Base-by-base conservation (phyloP, 2,113 vertebrate species). In the Paedocypris sp. region DNA sequence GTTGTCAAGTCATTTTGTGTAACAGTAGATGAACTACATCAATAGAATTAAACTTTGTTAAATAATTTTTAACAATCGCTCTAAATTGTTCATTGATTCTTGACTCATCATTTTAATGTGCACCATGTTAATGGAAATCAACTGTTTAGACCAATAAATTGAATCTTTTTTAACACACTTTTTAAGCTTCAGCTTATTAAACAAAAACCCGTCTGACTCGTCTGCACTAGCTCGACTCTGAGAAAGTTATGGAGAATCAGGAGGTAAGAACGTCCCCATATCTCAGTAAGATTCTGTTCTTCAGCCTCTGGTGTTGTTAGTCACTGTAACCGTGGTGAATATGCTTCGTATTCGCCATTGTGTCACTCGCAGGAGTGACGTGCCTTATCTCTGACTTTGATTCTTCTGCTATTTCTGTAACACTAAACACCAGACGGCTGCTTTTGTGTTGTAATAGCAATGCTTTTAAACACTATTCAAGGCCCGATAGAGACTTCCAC, bases 131-230 rank as follows among this genome's bases (percentile, higher is more conserved):
- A 90, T 92, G 85, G 83, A 82, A 82, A 84, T 81, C 83, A 76
- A 81, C 83, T 86, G 86, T 88, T 88, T 89, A 90, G 87, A 86
- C 84, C 85, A 91, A 94, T 94, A 93, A 86, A 90, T 90, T 87
- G 90, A 86, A 90, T 89, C 87, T 90, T 88, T 90, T 86, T 89
- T 90, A 93, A 94, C 84, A 67, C 85, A 92, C 87, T 85, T 85
- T 90, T 77, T 90, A 94, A 89, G 87, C 86, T 90, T 90, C 84
- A 90, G 89, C 85, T 89, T 90, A 88, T 88, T 96, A 97, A 97
- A 92, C 87, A 86, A 86, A 91, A 88, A 88, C 82, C 86, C 91
- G 90, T 92, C 87, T 88, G 89, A 89, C 87, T 93, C 87, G 87
- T 89, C 89, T 91, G 89, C 85, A 87, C 87, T 90, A 91, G 88